Percentiles rank a stretch among this genome's conserved stretches.
Conservation (phyloP, 2,888 invertebrate species). For the Dryococelus australis region DNA sequence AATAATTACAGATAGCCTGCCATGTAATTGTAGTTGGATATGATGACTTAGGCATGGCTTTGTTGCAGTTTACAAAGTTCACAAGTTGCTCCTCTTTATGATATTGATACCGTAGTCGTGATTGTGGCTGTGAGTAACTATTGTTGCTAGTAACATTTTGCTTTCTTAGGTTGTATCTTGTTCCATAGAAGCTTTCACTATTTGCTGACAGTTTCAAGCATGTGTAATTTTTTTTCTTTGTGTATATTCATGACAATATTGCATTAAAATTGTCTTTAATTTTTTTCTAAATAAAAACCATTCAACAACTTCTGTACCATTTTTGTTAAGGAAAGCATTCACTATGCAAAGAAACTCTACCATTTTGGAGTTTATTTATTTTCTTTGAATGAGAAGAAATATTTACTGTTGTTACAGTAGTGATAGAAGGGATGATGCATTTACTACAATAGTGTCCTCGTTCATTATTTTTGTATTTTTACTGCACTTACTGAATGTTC, state of each 20-base stretch:
- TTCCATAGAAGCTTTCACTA: not conserved
- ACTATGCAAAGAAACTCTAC: not conserved
- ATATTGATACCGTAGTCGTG: not conserved
- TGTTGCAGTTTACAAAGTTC: not conserved
- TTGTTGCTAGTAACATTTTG: constrained; percentile 12
- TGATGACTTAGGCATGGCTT: not conserved
- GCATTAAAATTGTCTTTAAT: not conserved
- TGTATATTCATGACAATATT: not conserved
- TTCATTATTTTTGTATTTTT: not conserved
- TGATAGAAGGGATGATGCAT: not conserved
- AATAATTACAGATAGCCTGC: not conserved
- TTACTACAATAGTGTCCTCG: not conserved
- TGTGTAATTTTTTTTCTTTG: not conserved
- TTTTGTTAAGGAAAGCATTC: not conserved
- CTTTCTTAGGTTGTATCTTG: not conserved
- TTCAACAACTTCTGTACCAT: not conserved
- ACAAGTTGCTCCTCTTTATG: not conserved
- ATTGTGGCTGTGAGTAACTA: not conserved
- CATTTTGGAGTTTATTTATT: not conserved
- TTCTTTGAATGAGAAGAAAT: not conserved
- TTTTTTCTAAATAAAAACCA: not conserved
- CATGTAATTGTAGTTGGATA: not conserved
- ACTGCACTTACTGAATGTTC: not conserved
- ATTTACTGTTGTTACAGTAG: not conserved
- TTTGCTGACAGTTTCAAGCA: not conserved